phyloP scores from a whole-genome alignment of 1,140 invertebrate species.

The Scaptodrosophila lebanonensis region DNA sequence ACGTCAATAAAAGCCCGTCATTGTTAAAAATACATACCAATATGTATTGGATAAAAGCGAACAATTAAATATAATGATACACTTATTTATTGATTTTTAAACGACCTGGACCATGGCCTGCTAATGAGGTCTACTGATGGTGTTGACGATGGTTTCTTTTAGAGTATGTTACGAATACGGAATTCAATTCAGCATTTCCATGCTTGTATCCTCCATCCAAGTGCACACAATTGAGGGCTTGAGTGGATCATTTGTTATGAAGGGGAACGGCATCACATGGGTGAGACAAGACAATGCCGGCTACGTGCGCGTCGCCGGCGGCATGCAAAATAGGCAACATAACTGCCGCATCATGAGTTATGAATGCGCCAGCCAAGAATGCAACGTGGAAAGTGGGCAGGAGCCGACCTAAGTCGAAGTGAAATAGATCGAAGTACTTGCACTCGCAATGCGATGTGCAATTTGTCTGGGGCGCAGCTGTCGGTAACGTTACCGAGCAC shows the following conservation, averaged over 20 bases:
- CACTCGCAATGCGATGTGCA: slow-evolving; percentile 27
- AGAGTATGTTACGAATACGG: no score
- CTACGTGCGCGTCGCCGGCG: slow-evolving; percentile 47
- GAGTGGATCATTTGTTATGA: slow-evolving; percentile 66
- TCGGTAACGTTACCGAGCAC: slow-evolving; percentile 17
- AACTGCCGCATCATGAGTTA: slow-evolving; percentile 62
- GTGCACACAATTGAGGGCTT: slow-evolving; percentile 6
- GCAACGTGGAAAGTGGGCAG: background rate
- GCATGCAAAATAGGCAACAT: slow-evolving; percentile 60
- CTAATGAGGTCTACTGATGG: no score
- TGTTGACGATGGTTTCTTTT: no score
- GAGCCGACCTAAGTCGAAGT: no score
- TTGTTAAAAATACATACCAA: no score
- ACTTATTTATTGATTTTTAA: no score
- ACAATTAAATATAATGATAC: no score
- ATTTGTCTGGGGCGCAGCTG: background rate
- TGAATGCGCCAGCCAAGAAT: slow-evolving; percentile 35
- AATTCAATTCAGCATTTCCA: slow-evolving; percentile 51
- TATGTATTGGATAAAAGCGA: no score
- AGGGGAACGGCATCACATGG: slow-evolving; percentile 55
- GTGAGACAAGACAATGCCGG: slow-evolving; percentile 62
- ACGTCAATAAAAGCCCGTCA: no score
- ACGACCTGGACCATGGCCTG: no score
- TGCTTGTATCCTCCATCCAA: slow-evolving; percentile 13
- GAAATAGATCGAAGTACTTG: slow-evolving; percentile 33